These are phyloP conservation scores for Microtus montanus DNA, from an alignment of 2,113 vertebrate species.

Conservation along the genomic window DNA sequence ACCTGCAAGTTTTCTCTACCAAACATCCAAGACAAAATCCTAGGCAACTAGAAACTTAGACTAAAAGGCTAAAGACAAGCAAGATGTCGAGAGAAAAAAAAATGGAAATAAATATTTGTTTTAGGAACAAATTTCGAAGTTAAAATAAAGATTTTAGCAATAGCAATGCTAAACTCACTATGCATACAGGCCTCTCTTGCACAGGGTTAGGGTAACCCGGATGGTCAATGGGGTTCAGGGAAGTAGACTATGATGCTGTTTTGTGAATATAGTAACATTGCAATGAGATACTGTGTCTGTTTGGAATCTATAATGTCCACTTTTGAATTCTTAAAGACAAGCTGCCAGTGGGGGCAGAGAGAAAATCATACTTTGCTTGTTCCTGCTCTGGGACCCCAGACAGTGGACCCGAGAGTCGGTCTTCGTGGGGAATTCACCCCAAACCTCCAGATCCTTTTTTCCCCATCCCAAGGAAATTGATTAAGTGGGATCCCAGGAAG, in stretches of 20 bases:
- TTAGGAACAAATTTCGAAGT: slow-evolving; percentile 19
- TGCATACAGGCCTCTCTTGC: not conserved
- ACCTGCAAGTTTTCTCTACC: slow-evolving; percentile 59
- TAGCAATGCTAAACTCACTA: not conserved
- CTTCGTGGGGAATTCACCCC: not conserved
- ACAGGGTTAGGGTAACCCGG: not conserved
- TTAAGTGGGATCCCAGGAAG: not conserved
- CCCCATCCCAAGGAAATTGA: not conserved
- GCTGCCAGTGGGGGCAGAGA: not conserved
- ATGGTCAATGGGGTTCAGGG: not conserved
- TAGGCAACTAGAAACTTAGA: slow-evolving; percentile 63
- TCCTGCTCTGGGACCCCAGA: not conserved
- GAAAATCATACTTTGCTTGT: slow-evolving; percentile 36
- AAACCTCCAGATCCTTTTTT: not conserved
- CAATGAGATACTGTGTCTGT: not conserved
- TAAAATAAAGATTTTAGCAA: slow-evolving; percentile 19
- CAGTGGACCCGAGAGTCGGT: not conserved
- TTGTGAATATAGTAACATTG: slow-evolving; percentile 57
- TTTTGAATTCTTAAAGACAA: slow-evolving; percentile 61
- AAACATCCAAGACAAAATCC: slow-evolving; percentile 56
- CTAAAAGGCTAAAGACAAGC: slow-evolving; percentile 41
- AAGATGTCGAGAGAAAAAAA: not conserved
- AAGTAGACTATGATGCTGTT: not conserved
- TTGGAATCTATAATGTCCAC: slow-evolving; percentile 38
- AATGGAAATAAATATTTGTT: not conserved